Evolutionary conservation across 2,888 invertebrate species (phyloP), one percentile per base, ranked within the genome.

Genomic region (Beris chalybata): DNA sequence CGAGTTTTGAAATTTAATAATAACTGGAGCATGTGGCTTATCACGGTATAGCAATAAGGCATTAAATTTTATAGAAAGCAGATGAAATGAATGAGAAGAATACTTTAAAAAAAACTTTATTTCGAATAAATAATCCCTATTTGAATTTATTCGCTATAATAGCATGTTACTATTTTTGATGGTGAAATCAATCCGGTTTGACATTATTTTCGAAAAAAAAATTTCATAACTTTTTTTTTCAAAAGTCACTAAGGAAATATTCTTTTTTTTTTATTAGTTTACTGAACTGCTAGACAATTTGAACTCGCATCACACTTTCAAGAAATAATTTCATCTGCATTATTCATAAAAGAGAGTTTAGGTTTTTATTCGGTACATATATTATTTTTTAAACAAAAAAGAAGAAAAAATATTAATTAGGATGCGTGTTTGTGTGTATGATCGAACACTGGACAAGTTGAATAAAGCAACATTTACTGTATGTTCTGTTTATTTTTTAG

Each of bases 231-330:
- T 30, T 31, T n/a, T 30, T 53, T n/a, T 4, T 31, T 50, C 12
- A 5, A n/a, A 30, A 53, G n/a, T 30, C 9, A 53, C 4, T 53
- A 53, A 30, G 15, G 61, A 50, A 38, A 52, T 22, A 30, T 53
- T 30, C 4, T 48, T 59, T 48, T 59, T 30, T 58, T 43, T 47
- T 47, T 7, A 30, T 59, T 7, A 30, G 12, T 38, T 32, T 32
- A 61, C 52, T 61, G 61, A 50, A 47, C 38, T 38, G 47, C n/a
- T 30, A 44, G 15, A 38, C 9, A 52, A 38, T 38, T 52, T 38
- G 38, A 32, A 52, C 61, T 61, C 61, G 61, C 61, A 61, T 61
- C 61, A 61, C 61, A 61, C n/a, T 31, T 59, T 32, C 57, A 52
- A 38, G 13, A 32, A 61, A 52, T 30, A 13, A 61, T 50, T 38